phyloP scores from a whole-genome alignment of 1,140 invertebrate genomes.

The Venturia canescens region DNA sequence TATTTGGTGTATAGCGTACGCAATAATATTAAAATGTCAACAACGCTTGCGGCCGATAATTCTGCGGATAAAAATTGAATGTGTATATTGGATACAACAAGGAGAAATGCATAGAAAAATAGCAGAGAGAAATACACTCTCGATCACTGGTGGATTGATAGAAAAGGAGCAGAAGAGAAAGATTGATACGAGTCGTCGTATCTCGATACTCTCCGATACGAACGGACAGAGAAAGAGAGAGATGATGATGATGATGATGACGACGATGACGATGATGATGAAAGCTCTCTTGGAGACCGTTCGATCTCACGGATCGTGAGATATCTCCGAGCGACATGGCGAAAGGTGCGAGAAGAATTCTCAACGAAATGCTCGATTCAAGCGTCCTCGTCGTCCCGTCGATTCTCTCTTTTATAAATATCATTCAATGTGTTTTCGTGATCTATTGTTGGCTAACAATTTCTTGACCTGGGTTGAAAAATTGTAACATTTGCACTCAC shows the following conservation, averaged over 20 bases:
- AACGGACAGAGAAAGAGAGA: slow-evolving; percentile 8
- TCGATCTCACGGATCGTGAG: slow-evolving; percentile 26
- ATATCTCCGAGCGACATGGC: not conserved
- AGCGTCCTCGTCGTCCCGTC: not conserved
- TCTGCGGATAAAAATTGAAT: not conserved
- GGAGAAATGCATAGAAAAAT: not conserved
- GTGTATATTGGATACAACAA: not conserved
- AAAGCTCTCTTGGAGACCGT: slow-evolving; percentile 13
- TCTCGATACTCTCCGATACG: not conserved
- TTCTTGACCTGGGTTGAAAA: too few species aligned
- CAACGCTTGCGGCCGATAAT: not conserved
- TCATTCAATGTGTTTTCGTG: too few species aligned
- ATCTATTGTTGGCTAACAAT: too few species aligned
- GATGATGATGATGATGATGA: not conserved
- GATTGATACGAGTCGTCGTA: not conserved
- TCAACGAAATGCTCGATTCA: not conserved
- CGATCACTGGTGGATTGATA: not conserved
- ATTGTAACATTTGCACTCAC: too few species aligned
- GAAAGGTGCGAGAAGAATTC: slow-evolving; percentile 20
- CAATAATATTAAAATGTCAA: too few species aligned
- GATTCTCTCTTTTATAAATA: not conserved
- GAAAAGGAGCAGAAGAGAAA: not conserved
- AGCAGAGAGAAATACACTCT: not conserved
- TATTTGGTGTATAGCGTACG: too few species aligned
- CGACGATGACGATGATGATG: not conserved